These are phyloP conservation scores for Platycnemis pennipes DNA, from an alignment of 2,888 invertebrate species.

Conservation along the genomic window DNA sequence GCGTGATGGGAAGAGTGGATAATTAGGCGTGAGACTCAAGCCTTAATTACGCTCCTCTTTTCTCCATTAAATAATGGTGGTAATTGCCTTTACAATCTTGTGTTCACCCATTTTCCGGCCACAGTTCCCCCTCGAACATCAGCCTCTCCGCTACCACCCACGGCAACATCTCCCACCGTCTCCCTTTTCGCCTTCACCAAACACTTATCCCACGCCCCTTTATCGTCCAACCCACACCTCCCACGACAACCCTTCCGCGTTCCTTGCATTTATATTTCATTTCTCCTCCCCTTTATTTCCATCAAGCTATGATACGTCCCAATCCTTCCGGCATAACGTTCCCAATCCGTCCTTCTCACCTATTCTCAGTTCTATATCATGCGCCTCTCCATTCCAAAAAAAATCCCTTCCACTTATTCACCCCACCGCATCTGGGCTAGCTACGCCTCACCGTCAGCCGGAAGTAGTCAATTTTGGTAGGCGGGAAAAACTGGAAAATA, in stretches of 20 bases:
- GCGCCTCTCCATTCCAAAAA: not conserved
- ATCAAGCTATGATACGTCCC: not conserved
- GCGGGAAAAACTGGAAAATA: slow-evolving; percentile 50
- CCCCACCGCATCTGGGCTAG: not conserved
- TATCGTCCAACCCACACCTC: not conserved
- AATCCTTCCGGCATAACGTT: not conserved
- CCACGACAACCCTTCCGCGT: too few relatives aligned
- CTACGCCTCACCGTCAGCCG: slow-evolving; percentile 1
- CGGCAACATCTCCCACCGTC: not conserved
- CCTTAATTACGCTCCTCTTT: not conserved
- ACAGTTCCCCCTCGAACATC: not conserved
- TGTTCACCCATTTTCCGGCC: too few relatives aligned
- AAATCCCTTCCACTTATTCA: not conserved
- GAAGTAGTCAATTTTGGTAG: slow-evolving; percentile 53
- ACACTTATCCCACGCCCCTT: not conserved
- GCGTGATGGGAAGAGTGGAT: too few relatives aligned
- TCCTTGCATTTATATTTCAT: not conserved
- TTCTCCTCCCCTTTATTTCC: not conserved
- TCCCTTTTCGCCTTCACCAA: not conserved
- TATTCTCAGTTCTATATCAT: not conserved
- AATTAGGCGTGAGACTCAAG: not conserved
- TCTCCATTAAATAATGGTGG: not conserved
- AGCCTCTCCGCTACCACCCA: not conserved
- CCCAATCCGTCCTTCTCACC: not conserved
- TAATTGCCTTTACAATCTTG: not conserved